A percentile compares a stretch with the other conserved stretches of the same genome.
Evolutionary conservation across 1,140 invertebrate species (phyloP).

Genomic region (Cyphomyrmex costatus): DNA sequence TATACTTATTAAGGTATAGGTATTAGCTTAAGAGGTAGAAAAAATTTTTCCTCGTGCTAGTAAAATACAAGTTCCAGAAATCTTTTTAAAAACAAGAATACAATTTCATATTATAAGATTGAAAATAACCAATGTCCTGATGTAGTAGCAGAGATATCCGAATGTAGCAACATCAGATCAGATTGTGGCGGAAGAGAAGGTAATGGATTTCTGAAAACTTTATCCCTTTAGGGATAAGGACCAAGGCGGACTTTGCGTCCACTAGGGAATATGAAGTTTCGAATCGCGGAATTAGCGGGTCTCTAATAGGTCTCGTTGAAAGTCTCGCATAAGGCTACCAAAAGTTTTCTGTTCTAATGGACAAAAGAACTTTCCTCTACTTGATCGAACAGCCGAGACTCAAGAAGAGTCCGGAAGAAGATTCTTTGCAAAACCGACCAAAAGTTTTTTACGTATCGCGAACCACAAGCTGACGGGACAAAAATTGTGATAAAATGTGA

Average conservation of each 20-base stretch:
- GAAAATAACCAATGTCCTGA: not conserved
- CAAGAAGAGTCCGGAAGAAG: not conserved
- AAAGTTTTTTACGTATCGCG: constrained; percentile 25
- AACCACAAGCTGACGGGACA: not conserved
- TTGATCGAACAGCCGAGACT: constrained; percentile 42
- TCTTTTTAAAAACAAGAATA: constrained; percentile 21
- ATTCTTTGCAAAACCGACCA: not conserved
- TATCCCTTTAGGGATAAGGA: constrained; percentile 63
- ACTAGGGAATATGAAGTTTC: constrained; percentile 75
- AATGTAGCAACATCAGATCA: constrained; percentile 43
- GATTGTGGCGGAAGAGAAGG: constrained; percentile 51
- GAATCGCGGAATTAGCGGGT: constrained; percentile 77
- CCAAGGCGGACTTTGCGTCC: constrained; percentile 58
- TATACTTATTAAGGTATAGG: no score
- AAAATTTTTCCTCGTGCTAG: not conserved
- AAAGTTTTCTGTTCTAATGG: constrained; percentile 65
- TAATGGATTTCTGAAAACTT: constrained; percentile 81
- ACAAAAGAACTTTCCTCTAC: constrained; percentile 65
- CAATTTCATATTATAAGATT: constrained; percentile 30
- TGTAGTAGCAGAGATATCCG: constrained; percentile 45
- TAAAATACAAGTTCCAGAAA: constrained; percentile 25
- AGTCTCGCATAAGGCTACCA: constrained; percentile 55
- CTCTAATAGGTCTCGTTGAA: constrained; percentile 73
- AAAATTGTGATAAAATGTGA: not conserved
- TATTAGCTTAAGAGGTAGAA: not conserved